Evolutionary conservation across 1,140 invertebrate genomes (phyloP).

Genomic region (Euborellia annulipes): DNA sequence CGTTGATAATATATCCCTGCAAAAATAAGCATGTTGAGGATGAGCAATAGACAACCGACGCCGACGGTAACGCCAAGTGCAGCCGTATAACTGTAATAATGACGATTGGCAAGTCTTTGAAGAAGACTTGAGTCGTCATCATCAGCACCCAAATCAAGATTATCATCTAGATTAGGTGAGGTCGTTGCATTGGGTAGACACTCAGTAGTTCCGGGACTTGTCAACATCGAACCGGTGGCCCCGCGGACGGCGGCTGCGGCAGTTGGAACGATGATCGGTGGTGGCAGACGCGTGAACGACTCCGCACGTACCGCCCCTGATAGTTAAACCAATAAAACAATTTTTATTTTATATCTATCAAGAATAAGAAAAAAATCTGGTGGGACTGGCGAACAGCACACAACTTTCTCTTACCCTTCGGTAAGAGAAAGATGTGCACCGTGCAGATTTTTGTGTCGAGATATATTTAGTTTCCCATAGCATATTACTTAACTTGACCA

Average conservation of each 20-base stretch:
- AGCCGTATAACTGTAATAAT: conserved; percentile 55
- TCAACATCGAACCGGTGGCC: conserved; percentile 19
- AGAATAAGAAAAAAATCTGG: too few species aligned
- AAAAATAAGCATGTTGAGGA: conserved; percentile 76
- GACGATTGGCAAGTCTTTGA: conserved; percentile 33
- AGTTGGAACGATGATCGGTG: conserved; percentile 17
- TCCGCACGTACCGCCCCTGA: conserved; percentile 38
- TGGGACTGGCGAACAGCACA: too few species aligned
- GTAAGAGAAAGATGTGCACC: too few species aligned
- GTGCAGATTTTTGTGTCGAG: too few species aligned
- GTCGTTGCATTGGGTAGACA: conserved; percentile 29
- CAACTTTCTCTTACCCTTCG: too few species aligned
- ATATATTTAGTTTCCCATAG: too few species aligned
- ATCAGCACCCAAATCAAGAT: conserved; percentile 14
- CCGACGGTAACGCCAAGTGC: conserved; percentile 78
- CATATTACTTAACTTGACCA: too few species aligned
- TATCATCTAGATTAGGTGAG: conserved; percentile 5
- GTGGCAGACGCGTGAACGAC: conserved; percentile 37
- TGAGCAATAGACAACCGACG: conserved; percentile 68
- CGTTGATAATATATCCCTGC: conserved; percentile 75
- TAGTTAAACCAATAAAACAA: too few species aligned
- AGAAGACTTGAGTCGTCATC: conserved; percentile 31
- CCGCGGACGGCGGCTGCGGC: background rate
- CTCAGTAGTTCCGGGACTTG: conserved; percentile 21
- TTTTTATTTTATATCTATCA: too few species aligned